These are phyloP conservation scores for Portunus trituberculatus DNA, from an alignment of 1,140 invertebrate genomes.

Conservation along the genomic window DNA sequence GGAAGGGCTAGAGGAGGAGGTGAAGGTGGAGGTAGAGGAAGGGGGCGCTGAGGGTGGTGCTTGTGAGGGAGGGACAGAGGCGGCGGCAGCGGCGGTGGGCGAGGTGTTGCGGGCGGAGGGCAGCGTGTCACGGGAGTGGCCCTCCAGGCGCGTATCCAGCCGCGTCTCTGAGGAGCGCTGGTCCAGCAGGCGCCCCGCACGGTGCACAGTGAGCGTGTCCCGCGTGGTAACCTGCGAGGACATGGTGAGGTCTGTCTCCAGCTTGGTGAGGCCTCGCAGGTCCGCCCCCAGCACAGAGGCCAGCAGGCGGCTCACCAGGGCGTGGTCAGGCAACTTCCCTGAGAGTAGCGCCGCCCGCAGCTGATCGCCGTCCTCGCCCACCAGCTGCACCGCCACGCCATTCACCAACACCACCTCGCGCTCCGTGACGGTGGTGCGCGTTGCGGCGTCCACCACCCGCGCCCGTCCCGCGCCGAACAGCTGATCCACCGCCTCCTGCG, in stretches of 20 bases:
- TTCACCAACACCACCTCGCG: constrained; percentile 89
- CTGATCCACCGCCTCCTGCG: constrained; percentile 89
- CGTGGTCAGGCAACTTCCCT: constrained; percentile 85
- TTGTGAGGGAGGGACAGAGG: background rate
- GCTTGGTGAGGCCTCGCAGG: constrained; percentile 70
- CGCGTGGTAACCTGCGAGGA: constrained; percentile 88
- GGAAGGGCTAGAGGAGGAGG: constrained; percentile 66
- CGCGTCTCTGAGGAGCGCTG: constrained; percentile 87
- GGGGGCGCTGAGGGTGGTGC: constrained; percentile 45
- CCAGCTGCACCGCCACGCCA: constrained; percentile 86
- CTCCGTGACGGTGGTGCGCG: constrained; percentile 87
- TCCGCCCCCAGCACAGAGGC: constrained; percentile 78
- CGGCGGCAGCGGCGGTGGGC: constrained; percentile 36
- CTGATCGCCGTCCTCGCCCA: constrained; percentile 86
- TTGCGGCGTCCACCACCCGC: constrained; percentile 89
- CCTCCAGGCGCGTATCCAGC: constrained; percentile 80
- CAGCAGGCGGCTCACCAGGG: constrained; percentile 87
- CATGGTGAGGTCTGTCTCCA: constrained; percentile 88
- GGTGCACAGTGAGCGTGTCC: constrained; percentile 87
- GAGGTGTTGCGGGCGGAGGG: constrained; percentile 4
- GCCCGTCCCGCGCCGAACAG: constrained; percentile 87
- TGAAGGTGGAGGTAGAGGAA: constrained; percentile 51
- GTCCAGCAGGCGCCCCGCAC: constrained; percentile 86
- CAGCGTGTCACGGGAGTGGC: constrained; percentile 61
- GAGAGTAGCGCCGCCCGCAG: constrained; percentile 87